A percentile compares a stretch with the other conserved stretches of the same genome.
Conservation (phyloP, 2,797 vertebrate species). For the Smutsia gigantea region DNA sequence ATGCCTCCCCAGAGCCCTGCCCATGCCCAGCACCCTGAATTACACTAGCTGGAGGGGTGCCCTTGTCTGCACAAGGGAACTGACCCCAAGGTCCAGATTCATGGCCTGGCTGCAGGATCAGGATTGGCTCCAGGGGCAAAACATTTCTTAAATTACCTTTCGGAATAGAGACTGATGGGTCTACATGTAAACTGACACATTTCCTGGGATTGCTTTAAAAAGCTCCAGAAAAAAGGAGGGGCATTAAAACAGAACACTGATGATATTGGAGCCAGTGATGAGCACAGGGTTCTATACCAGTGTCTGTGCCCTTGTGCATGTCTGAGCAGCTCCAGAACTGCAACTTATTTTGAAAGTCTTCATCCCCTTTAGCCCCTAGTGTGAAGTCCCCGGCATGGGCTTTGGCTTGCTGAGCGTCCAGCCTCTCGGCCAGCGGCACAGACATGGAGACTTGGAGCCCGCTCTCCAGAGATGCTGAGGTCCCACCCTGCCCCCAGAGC, state of each 20-base stretch:
- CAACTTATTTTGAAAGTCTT: too few relatives aligned
- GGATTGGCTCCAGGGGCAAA: neutral
- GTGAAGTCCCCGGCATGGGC: neutral
- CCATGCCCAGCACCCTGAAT: neutral
- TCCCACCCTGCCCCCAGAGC: neutral
- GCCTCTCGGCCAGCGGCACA: neutral
- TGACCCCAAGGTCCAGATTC: neutral
- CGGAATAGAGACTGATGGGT: neutral
- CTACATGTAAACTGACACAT: neutral
- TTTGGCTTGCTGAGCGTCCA: neutral
- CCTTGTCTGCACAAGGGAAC: neutral
- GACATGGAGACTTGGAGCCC: neutral
- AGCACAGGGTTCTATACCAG: neutral
- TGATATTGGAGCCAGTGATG: neutral
- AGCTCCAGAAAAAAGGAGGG: neutral
- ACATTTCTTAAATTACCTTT: neutral
- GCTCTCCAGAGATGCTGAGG: neutral
- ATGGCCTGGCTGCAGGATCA: neutral
- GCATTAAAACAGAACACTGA: neutral
- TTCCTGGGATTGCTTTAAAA: neutral
- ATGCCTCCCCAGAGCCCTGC: neutral
- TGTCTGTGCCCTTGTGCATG: neutral
- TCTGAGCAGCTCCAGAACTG: neutral
- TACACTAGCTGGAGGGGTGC: too few relatives aligned
- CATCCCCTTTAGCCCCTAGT: too few relatives aligned